Evolutionary conservation across 92 coral and sea anemone genomes (phyloP).

Genomic region (Phymanthus crucifer): DNA sequence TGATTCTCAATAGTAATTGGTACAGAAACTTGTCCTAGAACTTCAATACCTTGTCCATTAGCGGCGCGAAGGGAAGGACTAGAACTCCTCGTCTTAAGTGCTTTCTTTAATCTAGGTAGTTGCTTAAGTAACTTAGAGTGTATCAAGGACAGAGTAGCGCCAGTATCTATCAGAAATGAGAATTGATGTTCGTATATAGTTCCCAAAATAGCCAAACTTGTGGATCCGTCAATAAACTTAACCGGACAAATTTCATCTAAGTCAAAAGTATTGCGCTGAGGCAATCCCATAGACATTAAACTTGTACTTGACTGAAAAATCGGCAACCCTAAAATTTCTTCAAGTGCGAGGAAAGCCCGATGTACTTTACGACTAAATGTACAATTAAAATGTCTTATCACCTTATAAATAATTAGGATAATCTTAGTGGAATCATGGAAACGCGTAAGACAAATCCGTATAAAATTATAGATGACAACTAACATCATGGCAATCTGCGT

Average conservation of each 20-base stretch:
- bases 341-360: not conserved
- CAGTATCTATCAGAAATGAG: conserved; percentile 19
- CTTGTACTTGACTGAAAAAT: not conserved
- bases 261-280: not conserved
- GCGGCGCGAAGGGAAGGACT: conserved; percentile 2
- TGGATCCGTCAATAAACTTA: not conserved
- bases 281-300: too few relatives aligned
- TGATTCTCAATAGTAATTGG: not conserved
- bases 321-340: not conserved
- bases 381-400: not conserved
- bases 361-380: not conserved
- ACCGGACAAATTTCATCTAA: conserved; percentile 21
- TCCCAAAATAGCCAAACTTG: not conserved
- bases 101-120: conserved; percentile 7
- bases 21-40: not conserved
- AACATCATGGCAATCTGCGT: not conserved
- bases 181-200: not conserved
- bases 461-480: not conserved
- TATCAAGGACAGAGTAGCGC: conserved; percentile 11
- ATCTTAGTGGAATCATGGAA: not conserved
- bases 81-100: not conserved
- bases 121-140: not conserved
- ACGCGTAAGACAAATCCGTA: not conserved
- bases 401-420: not conserved
- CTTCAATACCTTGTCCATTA: conserved; percentile 9